Evolutionary conservation across 2,113 vertebrate species (phyloP).

Genomic region (Sigmodon hispidus): DNA sequence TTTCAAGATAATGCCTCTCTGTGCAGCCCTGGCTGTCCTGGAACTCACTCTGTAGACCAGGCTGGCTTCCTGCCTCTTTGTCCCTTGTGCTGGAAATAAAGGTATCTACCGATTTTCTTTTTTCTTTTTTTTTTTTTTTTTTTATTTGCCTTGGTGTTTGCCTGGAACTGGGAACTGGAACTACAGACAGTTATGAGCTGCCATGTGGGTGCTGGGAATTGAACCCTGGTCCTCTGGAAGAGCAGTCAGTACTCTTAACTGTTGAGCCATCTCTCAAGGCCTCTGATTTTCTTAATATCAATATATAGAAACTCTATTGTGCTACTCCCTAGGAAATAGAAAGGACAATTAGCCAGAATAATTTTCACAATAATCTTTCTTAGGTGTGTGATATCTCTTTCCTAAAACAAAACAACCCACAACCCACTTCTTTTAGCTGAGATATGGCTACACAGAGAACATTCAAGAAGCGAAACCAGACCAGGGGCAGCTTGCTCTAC

Average conservation of each 20-base stretch:
- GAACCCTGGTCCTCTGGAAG: too few relatives aligned
- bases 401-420: neutral
- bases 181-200: too few relatives aligned
- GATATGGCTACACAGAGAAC: neutral
- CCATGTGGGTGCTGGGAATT: too few relatives aligned
- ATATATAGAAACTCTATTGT: neutral
- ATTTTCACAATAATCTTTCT: neutral
- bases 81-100: neutral
- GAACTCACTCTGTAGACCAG: neutral
- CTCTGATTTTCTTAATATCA: neutral
- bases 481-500: neutral
- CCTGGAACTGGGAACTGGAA: too few relatives aligned
- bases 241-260: too few relatives aligned
- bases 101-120: too few relatives aligned
- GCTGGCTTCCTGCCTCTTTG: neutral
- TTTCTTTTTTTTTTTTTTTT: too few relatives aligned
- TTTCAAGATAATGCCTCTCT: neutral
- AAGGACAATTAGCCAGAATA: neutral
- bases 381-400: neutral
- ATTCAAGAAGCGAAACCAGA: neutral
- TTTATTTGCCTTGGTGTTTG: too few relatives aligned
- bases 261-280: too few relatives aligned
- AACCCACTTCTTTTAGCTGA: neutral
- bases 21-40: neutral
- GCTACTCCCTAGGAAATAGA: neutral